These are phyloP conservation scores for Plagodis pulveraria DNA, from an alignment of 2,888 invertebrate genomes.

Conservation along the genomic window DNA sequence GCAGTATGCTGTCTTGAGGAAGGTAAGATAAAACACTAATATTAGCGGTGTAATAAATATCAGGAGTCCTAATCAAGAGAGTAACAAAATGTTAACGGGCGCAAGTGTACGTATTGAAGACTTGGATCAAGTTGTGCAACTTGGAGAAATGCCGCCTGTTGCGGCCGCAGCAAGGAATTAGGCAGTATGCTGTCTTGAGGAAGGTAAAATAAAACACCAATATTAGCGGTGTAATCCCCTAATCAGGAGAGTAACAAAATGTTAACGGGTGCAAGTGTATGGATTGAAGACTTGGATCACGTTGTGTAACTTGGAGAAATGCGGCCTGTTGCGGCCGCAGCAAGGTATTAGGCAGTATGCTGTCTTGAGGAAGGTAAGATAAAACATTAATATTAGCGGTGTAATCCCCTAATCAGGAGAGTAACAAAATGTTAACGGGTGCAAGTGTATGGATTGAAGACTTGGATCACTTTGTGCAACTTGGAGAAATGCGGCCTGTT, in stretches of 20 bases:
- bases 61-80: no score
- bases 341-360: slow-evolving; percentile 90
- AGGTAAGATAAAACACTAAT: no score
- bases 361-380: slow-evolving; percentile 89
- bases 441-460: slow-evolving; percentile 94
- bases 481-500: slow-evolving; percentile 95
- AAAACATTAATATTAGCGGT: no score
- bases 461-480: slow-evolving; percentile 92
- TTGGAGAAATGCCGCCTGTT: slow-evolving; percentile 95
- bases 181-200: slow-evolving; percentile 90
- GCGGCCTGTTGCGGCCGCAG: slow-evolving; percentile 91
- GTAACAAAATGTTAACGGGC: slow-evolving; percentile 85
- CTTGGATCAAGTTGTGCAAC: slow-evolving; percentile 92
- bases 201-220: no score
- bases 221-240: no score
- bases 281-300: slow-evolving; percentile 93
- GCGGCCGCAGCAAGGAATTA: slow-evolving; percentile 88
- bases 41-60: no score
- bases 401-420: no score
- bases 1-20: slow-evolving; percentile 90
- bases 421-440: slow-evolving; percentile 85
- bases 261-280: slow-evolving; percentile 90
- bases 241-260: no score
- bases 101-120: slow-evolving; percentile 94
- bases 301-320: slow-evolving; percentile 94